Conservation (phyloP, 2,888 invertebrate genomes). For the Zygothrica quintamaculata region DNA sequence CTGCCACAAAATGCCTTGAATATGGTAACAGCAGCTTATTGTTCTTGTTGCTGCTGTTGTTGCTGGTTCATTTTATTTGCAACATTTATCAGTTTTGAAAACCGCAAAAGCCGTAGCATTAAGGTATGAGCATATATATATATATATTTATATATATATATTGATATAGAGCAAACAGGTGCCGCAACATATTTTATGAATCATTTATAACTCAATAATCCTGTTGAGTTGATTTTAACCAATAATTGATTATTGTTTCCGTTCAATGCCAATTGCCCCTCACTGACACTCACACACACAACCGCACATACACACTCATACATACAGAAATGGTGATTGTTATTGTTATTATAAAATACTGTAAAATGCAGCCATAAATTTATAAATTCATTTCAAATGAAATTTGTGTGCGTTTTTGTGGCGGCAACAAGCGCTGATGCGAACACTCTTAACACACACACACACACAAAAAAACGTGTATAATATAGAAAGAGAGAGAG, state of each 20-base stretch:
- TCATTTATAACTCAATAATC: conserved; percentile 78
- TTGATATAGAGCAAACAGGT: conserved; percentile 64
- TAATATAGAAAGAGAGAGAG: no score
- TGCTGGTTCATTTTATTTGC: conserved; percentile 66
- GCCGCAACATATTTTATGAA: conserved; percentile 74
- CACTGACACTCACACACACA: no score
- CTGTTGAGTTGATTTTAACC: conserved; percentile 76
- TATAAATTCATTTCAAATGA: conserved; percentile 60
- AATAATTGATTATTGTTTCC: conserved; percentile 77
- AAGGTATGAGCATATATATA: conserved; percentile 13
- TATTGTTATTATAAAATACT: conserved; percentile 22
- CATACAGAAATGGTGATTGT: not conserved
- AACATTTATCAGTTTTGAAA: conserved; percentile 69
- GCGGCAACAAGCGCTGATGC: conserved; percentile 20
- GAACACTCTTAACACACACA: no score
- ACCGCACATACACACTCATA: no score
- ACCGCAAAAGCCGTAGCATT: conserved; percentile 61
- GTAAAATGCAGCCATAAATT: conserved; percentile 54
- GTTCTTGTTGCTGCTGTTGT: conserved; percentile 10
- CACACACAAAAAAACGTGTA: conserved; percentile 46
- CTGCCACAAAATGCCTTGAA: no score
- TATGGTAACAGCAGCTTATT: no score
- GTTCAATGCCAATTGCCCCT: conserved; percentile 14
- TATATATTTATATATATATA: no score
- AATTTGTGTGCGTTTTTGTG: conserved; percentile 48